These are phyloP conservation scores for Leucophora obtusa DNA, from an alignment of 2,888 invertebrate genomes.

Conservation along the genomic window DNA sequence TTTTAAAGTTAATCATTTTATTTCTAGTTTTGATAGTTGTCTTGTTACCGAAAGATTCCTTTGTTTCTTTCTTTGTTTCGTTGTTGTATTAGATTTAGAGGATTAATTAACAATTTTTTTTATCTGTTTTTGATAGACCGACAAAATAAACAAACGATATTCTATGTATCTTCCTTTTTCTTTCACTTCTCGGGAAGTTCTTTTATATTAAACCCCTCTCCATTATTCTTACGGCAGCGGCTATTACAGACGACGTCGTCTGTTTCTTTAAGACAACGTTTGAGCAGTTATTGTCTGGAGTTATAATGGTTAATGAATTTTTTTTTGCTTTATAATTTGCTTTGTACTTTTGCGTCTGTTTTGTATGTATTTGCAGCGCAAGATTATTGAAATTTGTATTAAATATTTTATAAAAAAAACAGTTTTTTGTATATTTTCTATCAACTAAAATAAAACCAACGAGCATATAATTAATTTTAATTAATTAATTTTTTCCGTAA, in stretches of 20 bases:
- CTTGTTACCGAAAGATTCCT: conserved; percentile 27
- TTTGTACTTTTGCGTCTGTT: conserved; percentile 31
- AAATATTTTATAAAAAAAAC: background rate
- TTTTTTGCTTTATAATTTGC: conserved; percentile 25
- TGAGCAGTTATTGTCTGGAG: conserved; percentile 57
- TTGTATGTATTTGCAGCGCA: conserved; percentile 21
- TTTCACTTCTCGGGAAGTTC: conserved; percentile 7
- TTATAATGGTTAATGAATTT: conserved; percentile 18
- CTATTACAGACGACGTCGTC: conserved; percentile 31
- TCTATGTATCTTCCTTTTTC: conserved; percentile 1
- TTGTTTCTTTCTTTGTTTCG: conserved; percentile 34
- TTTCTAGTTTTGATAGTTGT: conserved; percentile 17
- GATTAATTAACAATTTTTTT: conserved; percentile 18
- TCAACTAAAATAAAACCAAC: conserved; percentile 28
- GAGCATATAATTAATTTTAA: no score
- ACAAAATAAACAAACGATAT: conserved; percentile 16
- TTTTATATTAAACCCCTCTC: background rate
- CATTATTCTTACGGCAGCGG: conserved; percentile 31
- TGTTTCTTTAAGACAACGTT: conserved; percentile 42
- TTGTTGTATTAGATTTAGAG: conserved; percentile 40
- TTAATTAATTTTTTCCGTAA: conserved; percentile 27
- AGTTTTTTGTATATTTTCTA: background rate
- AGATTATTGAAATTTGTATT: background rate
- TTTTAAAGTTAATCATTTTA: conserved; percentile 35
- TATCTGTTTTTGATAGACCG: background rate